Evolutionary conservation across 1,140 invertebrate genomes (phyloP), one percentile per base, ranked within the genome.

Genomic region (Tetramorium alpestre): DNA sequence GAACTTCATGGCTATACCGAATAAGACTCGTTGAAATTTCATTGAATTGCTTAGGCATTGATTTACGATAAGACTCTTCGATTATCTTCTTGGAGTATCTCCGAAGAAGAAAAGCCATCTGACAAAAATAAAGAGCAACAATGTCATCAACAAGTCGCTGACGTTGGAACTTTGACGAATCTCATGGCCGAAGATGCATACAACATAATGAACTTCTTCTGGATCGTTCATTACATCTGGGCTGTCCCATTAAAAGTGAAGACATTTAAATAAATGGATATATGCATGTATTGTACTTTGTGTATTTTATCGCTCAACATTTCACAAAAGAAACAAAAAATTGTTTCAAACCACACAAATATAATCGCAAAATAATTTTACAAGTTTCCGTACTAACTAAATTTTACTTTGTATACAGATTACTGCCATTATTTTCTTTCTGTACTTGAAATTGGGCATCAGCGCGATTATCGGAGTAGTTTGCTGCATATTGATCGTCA

Each of bases 191-290:
- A 98, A 91, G 98, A 98, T 94, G 96, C 97, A 1, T 97, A 97
- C 49, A 98, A 98, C 92, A 96, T 98, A 16, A 98, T 98, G 97
- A 97, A 97, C 64, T 97, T 98, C 92, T 97, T 98, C 92, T 98
- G 97, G 96, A 97, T 98, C 90, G 97, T 97, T 67, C 98, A 98
- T 95, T 98, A 98, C 91, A 96, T 97, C 33, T 98, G 98, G 98
- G 97, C 98, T 1, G 97, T 98, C 87, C 98, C 98, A 33, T 94
- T 98, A 38, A 98, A 98, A 96, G 98, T 98, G 94, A 92, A 92
- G 87, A 56, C n/a, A 80, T 38, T 81, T 67, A 41, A 78, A 56
- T 82, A 77, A 16, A 62, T 60, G 16, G 6, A 47, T 70, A 41
- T 33, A 16, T 28, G 18, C 22, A 85, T 22, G 1, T 49, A 18